Percentiles rank a stretch among this genome's conserved stretches.
These are phyloP conservation scores for Epizoanthus ramosus DNA, from an alignment of 92 coral and sea anemone genomes.

Conservation along the genomic window DNA sequence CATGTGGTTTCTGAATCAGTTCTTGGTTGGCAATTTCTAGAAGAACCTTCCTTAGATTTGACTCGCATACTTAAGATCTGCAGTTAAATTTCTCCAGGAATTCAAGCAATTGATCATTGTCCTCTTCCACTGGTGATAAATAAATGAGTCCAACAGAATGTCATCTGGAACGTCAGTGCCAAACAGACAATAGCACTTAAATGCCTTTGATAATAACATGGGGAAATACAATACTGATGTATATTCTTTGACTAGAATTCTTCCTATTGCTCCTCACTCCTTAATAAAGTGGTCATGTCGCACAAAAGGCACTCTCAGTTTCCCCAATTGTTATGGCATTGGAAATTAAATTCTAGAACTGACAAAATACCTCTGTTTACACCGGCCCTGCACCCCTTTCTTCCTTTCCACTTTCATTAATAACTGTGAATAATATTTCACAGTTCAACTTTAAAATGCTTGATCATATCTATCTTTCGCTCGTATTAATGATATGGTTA, in stretches of 20 bases:
- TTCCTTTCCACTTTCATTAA: too few relatives aligned
- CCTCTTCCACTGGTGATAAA: constrained; percentile 61
- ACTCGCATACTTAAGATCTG: constrained; percentile 52
- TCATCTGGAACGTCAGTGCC: constrained; percentile 12
- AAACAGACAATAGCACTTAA: constrained; percentile 43
- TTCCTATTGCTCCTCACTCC: constrained; percentile 70
- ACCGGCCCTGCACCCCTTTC: too few relatives aligned
- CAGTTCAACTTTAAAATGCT: too few relatives aligned
- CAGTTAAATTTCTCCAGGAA: constrained; percentile 74
- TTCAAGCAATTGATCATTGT: constrained; percentile 58
- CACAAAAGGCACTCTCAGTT: too few relatives aligned
- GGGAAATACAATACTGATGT: too few relatives aligned
- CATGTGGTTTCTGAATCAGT: constrained; percentile 16
- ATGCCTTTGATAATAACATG: constrained; percentile 64
- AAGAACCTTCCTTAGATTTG: constrained; percentile 52
- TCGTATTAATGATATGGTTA: not conserved
- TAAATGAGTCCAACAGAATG: constrained; percentile 33
- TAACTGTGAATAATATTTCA: too few relatives aligned
- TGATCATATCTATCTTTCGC: too few relatives aligned
- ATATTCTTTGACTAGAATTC: constrained; percentile 65
- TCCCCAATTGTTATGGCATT: too few relatives aligned
- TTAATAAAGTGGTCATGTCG: too few relatives aligned
- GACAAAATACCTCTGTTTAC: too few relatives aligned
- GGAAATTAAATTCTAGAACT: too few relatives aligned
- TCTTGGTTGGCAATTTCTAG: constrained; percentile 50